phyloP scores from a whole-genome alignment of 2,113 vertebrate species.

The Carollia perspicillata region DNA sequence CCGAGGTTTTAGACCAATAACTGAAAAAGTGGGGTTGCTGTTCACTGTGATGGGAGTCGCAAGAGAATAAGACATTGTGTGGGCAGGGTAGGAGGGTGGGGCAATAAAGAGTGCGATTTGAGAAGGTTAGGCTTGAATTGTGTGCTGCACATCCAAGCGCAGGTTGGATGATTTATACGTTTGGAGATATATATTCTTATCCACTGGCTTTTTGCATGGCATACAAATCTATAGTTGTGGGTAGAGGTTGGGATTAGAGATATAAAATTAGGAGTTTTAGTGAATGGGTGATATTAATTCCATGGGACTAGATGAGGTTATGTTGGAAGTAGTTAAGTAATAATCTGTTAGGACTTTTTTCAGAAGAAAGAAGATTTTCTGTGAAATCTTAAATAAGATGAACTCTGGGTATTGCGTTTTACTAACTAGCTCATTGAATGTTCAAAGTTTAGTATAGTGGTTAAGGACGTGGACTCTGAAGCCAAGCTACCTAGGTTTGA shows the following conservation, averaged over 20 bases:
- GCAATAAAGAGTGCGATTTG: slow-evolving; percentile 14
- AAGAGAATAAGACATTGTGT: not conserved
- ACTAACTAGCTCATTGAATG: not conserved
- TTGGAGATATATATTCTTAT: not conserved
- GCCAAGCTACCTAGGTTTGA: not conserved
- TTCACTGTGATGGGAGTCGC: not conserved
- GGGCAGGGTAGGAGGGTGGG: not conserved
- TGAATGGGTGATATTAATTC: not conserved
- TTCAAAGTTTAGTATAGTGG: not conserved
- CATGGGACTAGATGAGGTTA: not conserved
- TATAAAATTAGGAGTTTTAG: slow-evolving; percentile 39
- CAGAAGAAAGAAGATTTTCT: slow-evolving; percentile 37
- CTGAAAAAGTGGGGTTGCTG: not conserved
- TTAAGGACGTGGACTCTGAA: slow-evolving; percentile 7
- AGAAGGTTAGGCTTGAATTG: not conserved
- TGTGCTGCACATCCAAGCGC: not conserved
- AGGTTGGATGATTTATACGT: not conserved
- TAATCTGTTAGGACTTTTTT: not conserved
- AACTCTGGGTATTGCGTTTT: not conserved
- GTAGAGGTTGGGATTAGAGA: not conserved
- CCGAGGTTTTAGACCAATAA: not conserved
- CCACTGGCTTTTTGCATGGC: not conserved
- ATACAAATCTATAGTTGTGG: not conserved
- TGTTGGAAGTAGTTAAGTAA: not conserved
- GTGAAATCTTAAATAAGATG: slow-evolving; percentile 8